Evolutionary conservation across 37 sponge, comb jelly and placozoan species (phyloP).

Genomic region (Agelas oroides): DNA sequence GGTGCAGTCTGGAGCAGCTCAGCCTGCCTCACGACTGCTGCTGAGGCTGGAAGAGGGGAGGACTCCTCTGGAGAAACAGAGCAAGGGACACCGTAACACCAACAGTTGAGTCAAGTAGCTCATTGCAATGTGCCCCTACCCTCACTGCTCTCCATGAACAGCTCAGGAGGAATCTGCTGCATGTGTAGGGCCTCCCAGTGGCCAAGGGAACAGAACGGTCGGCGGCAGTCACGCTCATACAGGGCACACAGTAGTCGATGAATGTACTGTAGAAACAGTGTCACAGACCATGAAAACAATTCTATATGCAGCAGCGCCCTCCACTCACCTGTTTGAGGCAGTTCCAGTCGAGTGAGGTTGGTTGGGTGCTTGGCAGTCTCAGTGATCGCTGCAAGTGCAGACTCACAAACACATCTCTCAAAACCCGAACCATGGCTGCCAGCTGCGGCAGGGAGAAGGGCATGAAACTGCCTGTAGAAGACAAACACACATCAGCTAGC

Average conservation of each 20-base stretch:
- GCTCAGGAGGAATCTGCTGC: constrained; percentile 28
- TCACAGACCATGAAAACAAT: neutral
- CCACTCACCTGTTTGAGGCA: constrained; percentile 14
- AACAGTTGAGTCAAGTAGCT: too few relatives aligned
- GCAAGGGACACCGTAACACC: too few relatives aligned
- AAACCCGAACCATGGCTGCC: constrained; percentile 14
- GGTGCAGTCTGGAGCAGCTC: constrained; percentile 71
- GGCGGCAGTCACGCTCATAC: constrained; percentile 66
- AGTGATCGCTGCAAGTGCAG: constrained; percentile 56
- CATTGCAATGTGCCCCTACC: too few relatives aligned
- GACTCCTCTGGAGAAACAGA: neutral
- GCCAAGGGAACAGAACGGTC: constrained; percentile 49
- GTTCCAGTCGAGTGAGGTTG: neutral
- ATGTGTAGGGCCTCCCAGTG: constrained; percentile 55
- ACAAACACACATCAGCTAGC: too few relatives aligned
- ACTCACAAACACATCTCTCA: constrained; percentile 61
- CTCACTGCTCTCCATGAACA: constrained; percentile 27
- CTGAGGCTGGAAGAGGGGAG: neutral
- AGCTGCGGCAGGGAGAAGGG: constrained; percentile 64
- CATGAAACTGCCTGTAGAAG: constrained; percentile 2
- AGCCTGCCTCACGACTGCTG: constrained; percentile 19
- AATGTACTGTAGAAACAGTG: neutral
- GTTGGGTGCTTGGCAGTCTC: neutral
- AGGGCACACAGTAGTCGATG: constrained; percentile 51
- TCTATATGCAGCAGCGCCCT: too few relatives aligned